Conservation (phyloP, 2,888 invertebrate genomes). For the Ashinkailepas kermadecensis region DNA sequence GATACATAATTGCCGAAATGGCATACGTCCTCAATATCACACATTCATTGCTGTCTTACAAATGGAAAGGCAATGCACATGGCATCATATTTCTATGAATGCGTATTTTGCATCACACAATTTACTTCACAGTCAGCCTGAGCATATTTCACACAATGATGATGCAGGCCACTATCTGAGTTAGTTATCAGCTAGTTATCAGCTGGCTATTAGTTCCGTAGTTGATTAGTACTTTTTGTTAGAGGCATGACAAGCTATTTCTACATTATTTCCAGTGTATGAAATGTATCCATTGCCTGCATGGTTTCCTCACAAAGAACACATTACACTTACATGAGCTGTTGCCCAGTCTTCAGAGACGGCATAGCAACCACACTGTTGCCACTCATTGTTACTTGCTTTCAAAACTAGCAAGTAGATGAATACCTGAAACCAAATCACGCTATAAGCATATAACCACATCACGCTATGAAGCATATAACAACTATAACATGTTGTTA, state of each 20-base stretch:
- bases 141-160: neutral
- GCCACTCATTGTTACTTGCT: neutral
- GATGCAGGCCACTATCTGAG: neutral
- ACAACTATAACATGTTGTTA: too few relatives aligned
- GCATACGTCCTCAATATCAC: neutral
- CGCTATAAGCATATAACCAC: too few relatives aligned
- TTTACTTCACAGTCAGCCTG: too few relatives aligned
- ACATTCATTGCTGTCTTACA: neutral
- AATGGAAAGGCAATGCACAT: too few relatives aligned
- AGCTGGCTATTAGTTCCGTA: neutral
- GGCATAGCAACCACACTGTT: slow-evolving; percentile 5
- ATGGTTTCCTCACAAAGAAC: neutral
- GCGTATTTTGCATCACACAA: too few relatives aligned
- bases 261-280: neutral
- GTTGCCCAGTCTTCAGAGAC: neutral
- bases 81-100: too few relatives aligned
- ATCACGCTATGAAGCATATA: too few relatives aligned
- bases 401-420: too few relatives aligned
- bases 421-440: too few relatives aligned
- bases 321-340: neutral
- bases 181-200: too few relatives aligned
- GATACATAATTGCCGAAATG: neutral
- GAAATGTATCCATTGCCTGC: neutral
- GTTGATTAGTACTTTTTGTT: neutral
- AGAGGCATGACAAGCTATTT: neutral